These are phyloP conservation scores for Xerus rutilus DNA, from an alignment of 2,797 vertebrate genomes.

Conservation along the genomic window DNA sequence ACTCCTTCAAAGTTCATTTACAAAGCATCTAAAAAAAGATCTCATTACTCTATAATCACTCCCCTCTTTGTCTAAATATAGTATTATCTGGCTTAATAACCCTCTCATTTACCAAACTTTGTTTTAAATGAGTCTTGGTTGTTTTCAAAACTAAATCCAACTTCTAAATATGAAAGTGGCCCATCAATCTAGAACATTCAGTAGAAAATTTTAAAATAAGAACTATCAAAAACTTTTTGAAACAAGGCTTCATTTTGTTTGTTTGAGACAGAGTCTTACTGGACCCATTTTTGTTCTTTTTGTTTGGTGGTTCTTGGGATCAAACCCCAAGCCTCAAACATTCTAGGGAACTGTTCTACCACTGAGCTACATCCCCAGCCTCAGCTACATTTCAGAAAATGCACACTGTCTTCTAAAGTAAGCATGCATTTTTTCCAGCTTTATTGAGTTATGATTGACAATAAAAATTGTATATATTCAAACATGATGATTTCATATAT, in stretches of 20 bases:
- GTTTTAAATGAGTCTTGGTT: not conserved
- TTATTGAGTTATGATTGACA: too few species aligned
- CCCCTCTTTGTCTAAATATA: not conserved
- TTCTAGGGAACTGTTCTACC: not conserved
- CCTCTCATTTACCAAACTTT: slow-evolving; percentile 1
- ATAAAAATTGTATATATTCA: too few species aligned
- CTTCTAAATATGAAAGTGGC: not conserved
- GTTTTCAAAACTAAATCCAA: not conserved
- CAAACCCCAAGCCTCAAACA: not conserved
- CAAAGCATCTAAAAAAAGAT: not conserved
- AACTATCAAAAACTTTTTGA: not conserved
- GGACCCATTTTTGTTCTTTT: too few species aligned
- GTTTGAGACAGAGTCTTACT: not conserved
- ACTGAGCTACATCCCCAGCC: too few species aligned
- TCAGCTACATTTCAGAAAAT: too few species aligned
- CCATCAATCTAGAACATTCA: not conserved
- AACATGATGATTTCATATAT: too few species aligned
- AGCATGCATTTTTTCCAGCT: too few species aligned
- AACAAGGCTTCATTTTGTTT: not conserved
- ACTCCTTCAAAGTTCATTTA: not conserved
- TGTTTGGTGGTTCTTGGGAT: too few species aligned
- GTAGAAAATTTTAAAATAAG: not conserved
- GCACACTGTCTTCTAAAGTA: too few species aligned
- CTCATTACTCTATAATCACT: not conserved
- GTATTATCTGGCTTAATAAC: not conserved